These are phyloP conservation scores for Lepidurus couesii DNA, from an alignment of 1,140 invertebrate genomes.

Conservation along the genomic window DNA sequence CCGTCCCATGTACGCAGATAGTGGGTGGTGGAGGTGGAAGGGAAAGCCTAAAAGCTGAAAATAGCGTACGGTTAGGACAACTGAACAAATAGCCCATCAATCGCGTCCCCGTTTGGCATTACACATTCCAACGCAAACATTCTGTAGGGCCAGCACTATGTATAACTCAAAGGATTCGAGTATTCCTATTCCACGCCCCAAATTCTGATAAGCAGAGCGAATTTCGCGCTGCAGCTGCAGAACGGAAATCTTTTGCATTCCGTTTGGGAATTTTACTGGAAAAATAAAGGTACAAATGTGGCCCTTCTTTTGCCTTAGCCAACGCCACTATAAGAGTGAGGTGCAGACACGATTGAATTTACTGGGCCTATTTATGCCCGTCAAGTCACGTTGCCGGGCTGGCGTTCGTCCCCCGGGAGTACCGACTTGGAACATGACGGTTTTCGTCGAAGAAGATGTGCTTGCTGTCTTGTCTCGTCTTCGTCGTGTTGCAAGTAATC, in stretches of 20 bases:
- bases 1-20: too few relatives aligned
- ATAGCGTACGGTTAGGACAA: background rate
- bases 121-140: background rate
- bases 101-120: background rate
- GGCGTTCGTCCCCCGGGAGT: constrained; percentile 10
- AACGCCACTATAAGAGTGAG: background rate
- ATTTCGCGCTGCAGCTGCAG: background rate
- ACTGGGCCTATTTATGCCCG: background rate
- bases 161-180: too few relatives aligned
- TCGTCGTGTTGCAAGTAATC: constrained; percentile 13
- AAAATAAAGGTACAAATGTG: too few relatives aligned
- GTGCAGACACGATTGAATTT: background rate
- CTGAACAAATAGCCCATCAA: background rate
- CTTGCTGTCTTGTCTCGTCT: background rate
- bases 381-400: background rate
- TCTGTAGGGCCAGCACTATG: background rate
- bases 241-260: too few relatives aligned
- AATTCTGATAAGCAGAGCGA: constrained; percentile 4
- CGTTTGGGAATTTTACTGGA: too few relatives aligned
- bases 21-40: background rate
- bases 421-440: constrained; percentile 2
- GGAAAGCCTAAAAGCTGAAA: background rate
- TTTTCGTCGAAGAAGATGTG: background rate
- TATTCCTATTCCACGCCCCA: background rate
- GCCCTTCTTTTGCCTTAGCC: too few relatives aligned